Base-by-base conservation (phyloP, 2,888 invertebrate genomes). In the Catocala sponsa region DNA sequence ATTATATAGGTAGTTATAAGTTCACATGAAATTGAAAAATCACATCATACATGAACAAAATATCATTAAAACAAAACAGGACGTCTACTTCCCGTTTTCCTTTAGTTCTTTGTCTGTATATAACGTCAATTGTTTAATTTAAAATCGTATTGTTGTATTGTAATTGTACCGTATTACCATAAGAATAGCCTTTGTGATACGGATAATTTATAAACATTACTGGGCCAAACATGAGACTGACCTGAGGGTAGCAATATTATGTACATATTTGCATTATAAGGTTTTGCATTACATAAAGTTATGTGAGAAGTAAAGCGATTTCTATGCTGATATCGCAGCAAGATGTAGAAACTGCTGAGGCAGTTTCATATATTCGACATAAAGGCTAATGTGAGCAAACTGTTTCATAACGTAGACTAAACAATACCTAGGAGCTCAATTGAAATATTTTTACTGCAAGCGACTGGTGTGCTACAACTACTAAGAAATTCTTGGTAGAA, bases 171-270 rank as follows among this genome's bases (percentile, higher is more conserved):
- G 51, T 65, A 75, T 78, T 75, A 68, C 54, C 75, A 75, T 75
- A 68, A 78, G 68, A 75, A 75, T 71, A 56, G 78, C 53, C 72
- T 74, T 75, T 75, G 78, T 74, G 61, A 60, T 75, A 63, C 72
- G 72, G 57, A 51, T 71, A 68, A 78, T 78, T 74, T 74, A 74
- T 74, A 78, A 74, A 78, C 72, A 75, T 74, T 77, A 74, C 68
- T 68, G 64, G 51, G 61, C 51, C 68, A 67, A 76, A 74, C 78
- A 74, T 66, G 63, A 56, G 41, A 60, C 65, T 74, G 72, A 77
- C 75, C 78, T 74, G 59, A 49, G 64, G 58, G 62, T 48, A 52
- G 53, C 53, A 41, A 57, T 69, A 55, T 69, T 65, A 65, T 65
- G 63, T 70, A 66, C 58, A 65, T 64, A 56, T 55, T 62, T 72